A percentile compares a stretch with the other conserved stretches of the same genome.
These are phyloP conservation scores for Atractosteus spatula DNA, from an alignment of 2,113 vertebrate genomes.

Conservation along the genomic window DNA sequence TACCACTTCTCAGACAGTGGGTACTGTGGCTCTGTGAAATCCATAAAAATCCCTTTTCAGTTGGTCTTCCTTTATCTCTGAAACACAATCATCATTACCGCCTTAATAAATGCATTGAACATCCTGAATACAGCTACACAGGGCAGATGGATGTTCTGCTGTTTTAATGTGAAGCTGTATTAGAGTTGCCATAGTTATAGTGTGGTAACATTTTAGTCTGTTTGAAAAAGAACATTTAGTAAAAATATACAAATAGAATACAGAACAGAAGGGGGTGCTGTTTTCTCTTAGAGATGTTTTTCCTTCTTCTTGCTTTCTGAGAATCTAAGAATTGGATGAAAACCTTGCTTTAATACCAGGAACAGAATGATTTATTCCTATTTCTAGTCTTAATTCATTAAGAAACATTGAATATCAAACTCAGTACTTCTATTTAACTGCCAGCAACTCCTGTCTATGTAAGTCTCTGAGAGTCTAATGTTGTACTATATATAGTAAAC, in stretches of 20 bases:
- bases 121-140: background rate
- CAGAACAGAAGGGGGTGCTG: constrained; percentile 17
- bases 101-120: background rate
- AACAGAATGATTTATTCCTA: too few relatives aligned
- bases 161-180: background rate
- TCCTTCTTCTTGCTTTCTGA: too few relatives aligned
- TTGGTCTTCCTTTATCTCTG: constrained; percentile 11
- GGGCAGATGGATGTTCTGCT: background rate
- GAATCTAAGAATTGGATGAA: too few relatives aligned
- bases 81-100: constrained; percentile 17
- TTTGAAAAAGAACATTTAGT: background rate
- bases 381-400: too few relatives aligned
- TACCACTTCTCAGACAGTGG: constrained; percentile 5
- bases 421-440: too few relatives aligned
- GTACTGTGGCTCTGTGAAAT: constrained; percentile 2
- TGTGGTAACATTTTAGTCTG: background rate
- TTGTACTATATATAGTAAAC: too few relatives aligned
- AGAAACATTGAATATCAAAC: too few relatives aligned
- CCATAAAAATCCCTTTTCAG: constrained; percentile 33
- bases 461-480: too few relatives aligned
- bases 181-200: background rate
- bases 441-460: too few relatives aligned
- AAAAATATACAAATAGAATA: background rate
- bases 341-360: too few relatives aligned
- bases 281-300: background rate